phyloP scores from a whole-genome alignment of 2,888 invertebrate species.

The Heliconius aoede region DNA sequence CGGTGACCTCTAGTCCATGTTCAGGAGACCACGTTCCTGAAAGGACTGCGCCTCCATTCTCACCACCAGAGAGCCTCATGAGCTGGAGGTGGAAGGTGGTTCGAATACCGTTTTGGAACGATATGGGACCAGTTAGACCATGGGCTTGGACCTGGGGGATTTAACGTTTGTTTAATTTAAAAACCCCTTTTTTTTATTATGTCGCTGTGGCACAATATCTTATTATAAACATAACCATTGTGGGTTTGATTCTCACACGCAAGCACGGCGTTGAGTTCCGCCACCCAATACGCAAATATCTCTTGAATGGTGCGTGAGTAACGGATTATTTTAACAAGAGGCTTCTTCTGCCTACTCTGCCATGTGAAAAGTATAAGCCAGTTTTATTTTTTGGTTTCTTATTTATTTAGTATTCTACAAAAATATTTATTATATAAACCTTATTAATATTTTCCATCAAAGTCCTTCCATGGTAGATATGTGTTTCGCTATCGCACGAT shows the following conservation, averaged over 20 bases:
- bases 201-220: no score
- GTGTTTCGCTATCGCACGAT: constrained; percentile 91
- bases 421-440: constrained; percentile 51
- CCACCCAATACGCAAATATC: not conserved
- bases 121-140: constrained; percentile 94
- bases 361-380: not conserved
- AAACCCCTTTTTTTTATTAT: no score
- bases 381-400: no score
- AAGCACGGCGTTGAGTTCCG: not conserved
- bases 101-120: constrained; percentile 93
- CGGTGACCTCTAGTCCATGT: constrained; percentile 91
- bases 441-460: constrained; percentile 70
- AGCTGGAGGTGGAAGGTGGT: constrained; percentile 93
- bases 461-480: constrained; percentile 88
- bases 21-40: constrained; percentile 92
- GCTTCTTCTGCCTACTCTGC: not conserved
- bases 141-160: constrained; percentile 88
- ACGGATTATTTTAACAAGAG: not conserved
- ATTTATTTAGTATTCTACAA: not conserved
- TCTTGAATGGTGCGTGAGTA: not conserved
- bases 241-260: no score
- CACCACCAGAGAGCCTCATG: constrained; percentile 90
- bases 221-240: no score
- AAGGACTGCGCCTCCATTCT: constrained; percentile 85
- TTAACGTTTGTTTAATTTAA: not conserved